A percentile compares a stretch with the other conserved stretches of the same genome.
Evolutionary conservation across 1,140 invertebrate genomes (phyloP).

Genomic region (Diorhabda elongata): DNA sequence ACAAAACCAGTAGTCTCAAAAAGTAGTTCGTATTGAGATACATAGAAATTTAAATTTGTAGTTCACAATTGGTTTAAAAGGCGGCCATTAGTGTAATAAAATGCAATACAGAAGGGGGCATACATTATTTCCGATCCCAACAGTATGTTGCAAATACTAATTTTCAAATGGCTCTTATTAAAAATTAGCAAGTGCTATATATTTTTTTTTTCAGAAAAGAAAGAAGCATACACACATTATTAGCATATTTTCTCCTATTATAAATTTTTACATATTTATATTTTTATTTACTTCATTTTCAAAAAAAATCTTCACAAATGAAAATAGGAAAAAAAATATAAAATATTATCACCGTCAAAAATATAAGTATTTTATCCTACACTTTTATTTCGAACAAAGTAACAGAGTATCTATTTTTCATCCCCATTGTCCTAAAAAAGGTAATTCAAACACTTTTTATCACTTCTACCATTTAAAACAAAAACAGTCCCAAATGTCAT

Average conservation of each 20-base stretch:
- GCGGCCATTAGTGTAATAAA: no score
- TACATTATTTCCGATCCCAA: no score
- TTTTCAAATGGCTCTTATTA: no score
- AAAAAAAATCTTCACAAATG: background rate
- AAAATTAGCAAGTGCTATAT: no score
- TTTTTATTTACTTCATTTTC: slow-evolving; percentile 18
- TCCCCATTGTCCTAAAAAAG: background rate
- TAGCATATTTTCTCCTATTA: slow-evolving; percentile 20
- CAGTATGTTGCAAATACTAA: no score
- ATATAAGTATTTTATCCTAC: slow-evolving; percentile 13
- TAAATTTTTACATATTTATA: slow-evolving; percentile 25
- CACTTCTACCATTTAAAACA: background rate
- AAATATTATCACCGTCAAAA: slow-evolving; percentile 17
- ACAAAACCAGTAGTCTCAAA: no score
- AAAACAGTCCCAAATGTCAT: background rate
- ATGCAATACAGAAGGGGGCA: no score
- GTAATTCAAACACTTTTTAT: background rate
- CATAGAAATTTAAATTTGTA: no score
- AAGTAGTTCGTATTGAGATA: no score
- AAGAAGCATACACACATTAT: slow-evolving; percentile 20
- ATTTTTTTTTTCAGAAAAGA: background rate
- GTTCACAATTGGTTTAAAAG: no score
- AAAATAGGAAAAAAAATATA: background rate
- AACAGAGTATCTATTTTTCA: background rate
- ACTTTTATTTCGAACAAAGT: slow-evolving; percentile 5